A percentile compares a stretch with the other conserved stretches of the same genome.
These are phyloP conservation scores for Craniophora ligustri DNA, from an alignment of 2,888 invertebrate species.

Conservation along the genomic window DNA sequence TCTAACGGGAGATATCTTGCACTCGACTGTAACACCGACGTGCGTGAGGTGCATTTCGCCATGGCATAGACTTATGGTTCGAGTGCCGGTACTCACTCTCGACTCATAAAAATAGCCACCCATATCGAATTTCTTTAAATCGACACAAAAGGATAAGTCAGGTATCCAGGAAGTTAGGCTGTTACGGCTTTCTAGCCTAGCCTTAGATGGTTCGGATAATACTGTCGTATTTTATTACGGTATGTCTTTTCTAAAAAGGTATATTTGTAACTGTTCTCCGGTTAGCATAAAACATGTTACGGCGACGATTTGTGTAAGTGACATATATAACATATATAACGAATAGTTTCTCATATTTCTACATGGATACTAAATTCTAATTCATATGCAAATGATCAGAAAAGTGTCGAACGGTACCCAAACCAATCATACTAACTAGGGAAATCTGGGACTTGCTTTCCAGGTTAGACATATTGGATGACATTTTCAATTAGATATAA, in stretches of 20 bases:
- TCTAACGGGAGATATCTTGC: slow-evolving; percentile 79
- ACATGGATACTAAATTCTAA: slow-evolving; percentile 34
- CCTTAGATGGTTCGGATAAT: slow-evolving; percentile 37
- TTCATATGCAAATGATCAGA: slow-evolving; percentile 44
- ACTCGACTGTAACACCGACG: slow-evolving; percentile 66
- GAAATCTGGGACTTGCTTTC: slow-evolving; percentile 16
- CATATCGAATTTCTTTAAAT: slow-evolving; percentile 33
- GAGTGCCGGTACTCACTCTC: slow-evolving; percentile 28
- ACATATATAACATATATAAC: slow-evolving; percentile 54
- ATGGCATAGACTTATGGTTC: slow-evolving; percentile 57
- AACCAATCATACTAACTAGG: slow-evolving; percentile 27
- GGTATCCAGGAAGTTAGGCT: slow-evolving; percentile 31
- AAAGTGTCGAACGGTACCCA: slow-evolving; percentile 44
- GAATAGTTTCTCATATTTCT: slow-evolving; percentile 40
- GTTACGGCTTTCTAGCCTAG: slow-evolving; percentile 17
- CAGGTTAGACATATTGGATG: neutral
- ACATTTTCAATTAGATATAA: neutral
- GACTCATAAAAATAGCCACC: slow-evolving; percentile 26
- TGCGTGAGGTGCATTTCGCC: slow-evolving; percentile 77
- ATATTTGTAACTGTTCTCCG: slow-evolving; percentile 40
- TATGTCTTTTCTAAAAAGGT: slow-evolving; percentile 45
- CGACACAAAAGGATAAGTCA: slow-evolving; percentile 31
- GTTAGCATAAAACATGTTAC: slow-evolving; percentile 43
- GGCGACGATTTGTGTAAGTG: slow-evolving; percentile 45
- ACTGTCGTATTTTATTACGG: slow-evolving; percentile 44